Base-by-base conservation (phyloP, 2,797 vertebrate genomes). In the Enteromius afrohamiltoni region DNA sequence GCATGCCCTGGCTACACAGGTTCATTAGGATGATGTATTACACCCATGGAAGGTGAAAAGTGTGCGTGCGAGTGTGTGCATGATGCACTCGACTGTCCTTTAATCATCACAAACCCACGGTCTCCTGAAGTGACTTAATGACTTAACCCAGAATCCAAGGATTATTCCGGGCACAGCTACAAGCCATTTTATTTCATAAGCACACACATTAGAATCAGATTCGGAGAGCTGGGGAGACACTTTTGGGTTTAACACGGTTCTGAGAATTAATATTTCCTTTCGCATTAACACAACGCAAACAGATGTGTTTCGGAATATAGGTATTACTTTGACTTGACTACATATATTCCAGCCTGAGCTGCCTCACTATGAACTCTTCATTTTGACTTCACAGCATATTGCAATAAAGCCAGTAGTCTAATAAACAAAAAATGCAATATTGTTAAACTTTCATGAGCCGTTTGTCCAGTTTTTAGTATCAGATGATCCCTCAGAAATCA, bases 1-100 rank as follows among this genome's bases (percentile, higher is more conserved):
- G 74, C 87, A 73, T 34, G 82, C 77, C 51, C 64, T 86, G 78
- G 88, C 85, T 83, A 82, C 74, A 80, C 10, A 83, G 86, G 90
- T 92, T 91, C 90, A 93, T 93, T 93, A 92, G 74, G 83, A 91
- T 91, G 91, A 94, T 93, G 83, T 75, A 92, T 91, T 87, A 62
- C 80, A 69, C 45, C 9, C 53, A 37, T 67, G 73, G 19, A 74
- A 81, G 82, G 83, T 84, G 73, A 85, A 71, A 51, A 37, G 76
- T 73, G 40, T 49, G 37, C 13, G 34, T 19, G 51, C 0, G 31
- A 55, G 69, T 71, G 37, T 73, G 37, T 51, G 49, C 21, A 16
- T 11, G 6, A 62, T 23, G 2, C 6, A 71, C 40, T 51, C 62
- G 40, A 9, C 47, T 77, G 49, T 80, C 78, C 37, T 80, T 80